Conservation (phyloP, 2,113 vertebrate genomes). For the Mustelus asterias region DNA sequence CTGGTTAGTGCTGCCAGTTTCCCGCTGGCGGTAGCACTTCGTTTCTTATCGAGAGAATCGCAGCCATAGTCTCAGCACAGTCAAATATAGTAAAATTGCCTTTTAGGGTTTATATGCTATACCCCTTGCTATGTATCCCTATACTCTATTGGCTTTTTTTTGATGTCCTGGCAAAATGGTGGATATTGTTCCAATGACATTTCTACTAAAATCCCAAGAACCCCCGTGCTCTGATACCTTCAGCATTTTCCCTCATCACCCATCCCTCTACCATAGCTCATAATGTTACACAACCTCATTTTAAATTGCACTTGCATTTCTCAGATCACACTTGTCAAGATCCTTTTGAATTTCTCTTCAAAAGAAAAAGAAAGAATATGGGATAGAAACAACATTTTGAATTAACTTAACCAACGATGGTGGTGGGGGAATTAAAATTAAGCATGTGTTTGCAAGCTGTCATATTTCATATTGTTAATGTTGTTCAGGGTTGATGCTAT, state of each 20-base stretch:
- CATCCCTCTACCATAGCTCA: background rate
- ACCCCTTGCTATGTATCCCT: background rate
- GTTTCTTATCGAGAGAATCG: too few species aligned
- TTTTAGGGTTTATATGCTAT: background rate
- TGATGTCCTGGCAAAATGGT: background rate
- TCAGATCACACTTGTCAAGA: background rate
- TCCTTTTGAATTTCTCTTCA: background rate
- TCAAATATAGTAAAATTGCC: background rate
- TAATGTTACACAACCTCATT: background rate
- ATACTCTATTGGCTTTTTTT: background rate
- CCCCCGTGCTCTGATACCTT: background rate
- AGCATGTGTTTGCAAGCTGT: background rate
- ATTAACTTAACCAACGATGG: background rate
- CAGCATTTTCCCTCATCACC: background rate
- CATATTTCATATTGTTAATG: background rate
- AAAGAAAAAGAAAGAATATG: background rate
- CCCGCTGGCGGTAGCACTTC: too few species aligned
- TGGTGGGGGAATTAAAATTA: background rate
- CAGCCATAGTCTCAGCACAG: background rate
- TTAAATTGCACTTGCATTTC: background rate
- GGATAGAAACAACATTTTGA: background rate
- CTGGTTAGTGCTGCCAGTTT: too few species aligned
- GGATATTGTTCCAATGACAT: background rate
- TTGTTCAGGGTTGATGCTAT: background rate
- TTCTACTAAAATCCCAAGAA: background rate